Evolutionary conservation across 1,140 invertebrate species (phyloP), one percentile per base, ranked within the genome.

Genomic region (Lamellibrachia luymesi): DNA sequence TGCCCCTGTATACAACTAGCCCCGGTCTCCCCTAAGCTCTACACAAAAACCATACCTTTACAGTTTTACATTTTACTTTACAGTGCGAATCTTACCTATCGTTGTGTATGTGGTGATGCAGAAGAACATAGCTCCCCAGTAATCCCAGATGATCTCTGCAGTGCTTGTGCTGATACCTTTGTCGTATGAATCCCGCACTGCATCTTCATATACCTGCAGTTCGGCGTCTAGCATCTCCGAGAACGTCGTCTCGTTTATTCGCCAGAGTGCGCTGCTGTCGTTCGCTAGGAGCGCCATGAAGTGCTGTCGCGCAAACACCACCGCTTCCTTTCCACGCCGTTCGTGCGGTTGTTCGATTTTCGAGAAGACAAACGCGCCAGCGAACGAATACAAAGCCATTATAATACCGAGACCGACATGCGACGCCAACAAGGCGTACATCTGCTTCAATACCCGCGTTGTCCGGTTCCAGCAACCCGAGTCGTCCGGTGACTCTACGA

Each of bases 71-170:
- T 38, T 38, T 38, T 38, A 38, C 38, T 38, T 38, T 38, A 38
- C 38, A 56, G 17, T 56, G 6, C 52, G 52, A 80, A 80, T 80
- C 64, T 80, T 80, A 80, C 98, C 98, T 96, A 99, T 99, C 38
- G 98, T 99, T 25, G 98, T 98, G 94, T 99, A 97, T 94, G 99
- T 97, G 92, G 98, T 99, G 94, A 98, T 97, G 95, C 98, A 98
- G 96, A 98, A 99, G 93, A 99, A 97, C 93, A 99, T 97, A 0
- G 98, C 98, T 96, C 99, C 99, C 96, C 98, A 97, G 96, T 99
- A 99, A 94, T 97, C 98, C 98, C 99, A 99, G 17, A 98, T 97
- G 94, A 94, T 91, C 90, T 51, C 93, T 6, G 98, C 98, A 91
- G 98, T 98, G 95, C 98, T 98, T 0, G 97, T 97, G 38, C 97